Percentiles rank a stretch among this genome's conserved stretches.
Conservation (phyloP, 1,140 invertebrate genomes). For the Eumaeus atala region DNA sequence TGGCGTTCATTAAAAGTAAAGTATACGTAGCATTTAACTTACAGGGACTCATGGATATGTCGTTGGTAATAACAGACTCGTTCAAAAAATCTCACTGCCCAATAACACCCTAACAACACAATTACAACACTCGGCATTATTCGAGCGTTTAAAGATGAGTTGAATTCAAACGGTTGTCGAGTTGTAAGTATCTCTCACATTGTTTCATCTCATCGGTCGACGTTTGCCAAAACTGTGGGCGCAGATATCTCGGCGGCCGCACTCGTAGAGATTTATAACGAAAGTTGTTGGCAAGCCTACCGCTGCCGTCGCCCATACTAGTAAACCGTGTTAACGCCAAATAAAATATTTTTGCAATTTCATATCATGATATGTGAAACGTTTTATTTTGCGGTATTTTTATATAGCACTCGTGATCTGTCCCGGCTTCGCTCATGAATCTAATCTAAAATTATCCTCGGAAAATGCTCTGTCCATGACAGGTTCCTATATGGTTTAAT, state of each 20-base stretch:
- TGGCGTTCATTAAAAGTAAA: too few relatives aligned
- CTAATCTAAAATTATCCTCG: too few relatives aligned
- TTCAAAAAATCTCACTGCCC: too few relatives aligned
- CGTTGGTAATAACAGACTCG: too few relatives aligned
- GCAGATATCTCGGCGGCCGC: slow-evolving; percentile 34
- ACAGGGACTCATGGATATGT: too few relatives aligned
- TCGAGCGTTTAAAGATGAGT: background rate
- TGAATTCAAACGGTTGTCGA: slow-evolving; percentile 12
- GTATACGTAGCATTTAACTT: too few relatives aligned
- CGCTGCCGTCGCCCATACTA: slow-evolving; percentile 22
- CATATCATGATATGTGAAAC: background rate
- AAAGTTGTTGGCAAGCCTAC: slow-evolving; percentile 35
- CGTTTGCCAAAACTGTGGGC: slow-evolving; percentile 36
- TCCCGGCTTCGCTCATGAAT: too few relatives aligned
- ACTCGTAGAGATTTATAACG: slow-evolving; percentile 33
- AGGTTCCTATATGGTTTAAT: too few relatives aligned
- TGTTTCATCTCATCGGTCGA: slow-evolving; percentile 22
- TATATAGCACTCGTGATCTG: too few relatives aligned
- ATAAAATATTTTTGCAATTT: slow-evolving; percentile 28
- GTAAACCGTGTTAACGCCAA: slow-evolving; percentile 27
- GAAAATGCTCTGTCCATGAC: too few relatives aligned
- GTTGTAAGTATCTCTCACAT: slow-evolving; percentile 14
- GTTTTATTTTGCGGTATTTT: background rate
- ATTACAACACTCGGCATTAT: too few relatives aligned
- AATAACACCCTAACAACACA: too few relatives aligned